Evolutionary conservation across 1,140 invertebrate species (phyloP).

Genomic region (Hyphantria cunea): DNA sequence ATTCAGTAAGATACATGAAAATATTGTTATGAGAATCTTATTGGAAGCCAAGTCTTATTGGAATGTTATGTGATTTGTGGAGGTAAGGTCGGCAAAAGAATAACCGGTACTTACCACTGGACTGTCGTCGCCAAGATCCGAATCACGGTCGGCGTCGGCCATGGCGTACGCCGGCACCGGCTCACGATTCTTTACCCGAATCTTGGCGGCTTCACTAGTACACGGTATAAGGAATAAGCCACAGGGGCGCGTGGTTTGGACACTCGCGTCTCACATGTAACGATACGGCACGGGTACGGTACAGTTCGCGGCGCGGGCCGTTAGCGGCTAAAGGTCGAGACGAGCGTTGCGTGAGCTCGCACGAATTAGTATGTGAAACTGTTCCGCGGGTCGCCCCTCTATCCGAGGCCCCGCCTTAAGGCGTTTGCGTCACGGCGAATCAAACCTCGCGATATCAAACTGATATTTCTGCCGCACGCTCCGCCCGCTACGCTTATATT

Average conservation of each 20-base stretch:
- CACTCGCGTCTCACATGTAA: constrained; percentile 53
- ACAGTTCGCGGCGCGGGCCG: constrained; percentile 25
- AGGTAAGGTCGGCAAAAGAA: neutral
- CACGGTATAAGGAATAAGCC: constrained; percentile 53
- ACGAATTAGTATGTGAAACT: constrained; percentile 57
- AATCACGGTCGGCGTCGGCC: constrained; percentile 91
- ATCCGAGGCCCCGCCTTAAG: constrained; percentile 66
- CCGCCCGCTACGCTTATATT: constrained; percentile 69
- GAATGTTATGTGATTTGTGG: too few species aligned
- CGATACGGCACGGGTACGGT: constrained; percentile 5
- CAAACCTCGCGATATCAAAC: constrained; percentile 73
- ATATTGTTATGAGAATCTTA: too few species aligned
- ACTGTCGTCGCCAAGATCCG: constrained; percentile 85
- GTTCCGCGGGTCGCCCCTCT: constrained; percentile 43
- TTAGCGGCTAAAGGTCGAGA: constrained; percentile 25
- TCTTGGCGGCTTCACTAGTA: constrained; percentile 86
- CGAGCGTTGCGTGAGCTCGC: constrained; percentile 54
- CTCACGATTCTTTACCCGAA: constrained; percentile 95
- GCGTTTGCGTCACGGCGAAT: constrained; percentile 75
- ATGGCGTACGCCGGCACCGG: constrained; percentile 92
- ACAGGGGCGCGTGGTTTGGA: constrained; percentile 52
- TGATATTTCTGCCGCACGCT: constrained; percentile 71
- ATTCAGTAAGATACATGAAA: too few species aligned
- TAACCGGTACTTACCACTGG: constrained; percentile 78
- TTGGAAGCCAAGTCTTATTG: too few species aligned